These are phyloP conservation scores for Hydrophis major DNA, from an alignment of 2,797 vertebrate genomes.

Conservation along the genomic window DNA sequence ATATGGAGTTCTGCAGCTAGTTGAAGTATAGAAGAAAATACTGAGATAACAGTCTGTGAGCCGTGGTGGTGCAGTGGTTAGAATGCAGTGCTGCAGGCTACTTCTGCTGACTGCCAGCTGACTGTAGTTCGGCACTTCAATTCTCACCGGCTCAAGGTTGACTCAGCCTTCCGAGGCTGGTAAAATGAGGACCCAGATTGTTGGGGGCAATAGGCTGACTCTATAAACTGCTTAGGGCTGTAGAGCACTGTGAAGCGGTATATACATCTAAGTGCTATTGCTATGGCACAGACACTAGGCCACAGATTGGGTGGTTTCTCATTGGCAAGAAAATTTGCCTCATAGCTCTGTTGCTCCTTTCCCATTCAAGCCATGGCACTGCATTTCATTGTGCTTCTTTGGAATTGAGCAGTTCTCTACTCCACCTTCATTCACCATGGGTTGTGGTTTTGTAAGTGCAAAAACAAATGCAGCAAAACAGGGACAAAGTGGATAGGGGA, in stretches of 20 bases:
- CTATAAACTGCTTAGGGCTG: too few relatives aligned
- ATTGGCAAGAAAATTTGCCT: neutral
- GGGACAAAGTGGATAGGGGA: neutral
- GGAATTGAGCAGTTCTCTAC: neutral
- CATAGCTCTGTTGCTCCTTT: neutral
- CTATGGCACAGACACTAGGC: neutral
- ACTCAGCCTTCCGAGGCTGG: too few relatives aligned
- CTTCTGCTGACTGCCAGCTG: too few relatives aligned
- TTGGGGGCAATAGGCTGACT: neutral
- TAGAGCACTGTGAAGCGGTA: too few relatives aligned
- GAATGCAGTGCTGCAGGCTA: neutral
- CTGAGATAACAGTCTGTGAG: neutral
- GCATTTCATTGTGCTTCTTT: neutral
- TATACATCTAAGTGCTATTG: too few relatives aligned
- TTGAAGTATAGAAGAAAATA: neutral
- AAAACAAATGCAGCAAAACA: neutral
- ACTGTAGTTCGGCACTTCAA: too few relatives aligned
- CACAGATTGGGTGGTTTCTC: neutral
- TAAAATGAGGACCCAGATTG: neutral
- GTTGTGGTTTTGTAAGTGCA: neutral
- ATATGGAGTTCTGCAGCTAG: neutral
- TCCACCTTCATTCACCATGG: neutral
- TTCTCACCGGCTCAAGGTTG: neutral
- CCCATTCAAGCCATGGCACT: neutral
- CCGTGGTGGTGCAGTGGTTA: neutral